Evolutionary conservation across 2,797 vertebrate genomes (phyloP), one percentile per base, ranked within the genome.

Genomic region (Brotula barbata): DNA sequence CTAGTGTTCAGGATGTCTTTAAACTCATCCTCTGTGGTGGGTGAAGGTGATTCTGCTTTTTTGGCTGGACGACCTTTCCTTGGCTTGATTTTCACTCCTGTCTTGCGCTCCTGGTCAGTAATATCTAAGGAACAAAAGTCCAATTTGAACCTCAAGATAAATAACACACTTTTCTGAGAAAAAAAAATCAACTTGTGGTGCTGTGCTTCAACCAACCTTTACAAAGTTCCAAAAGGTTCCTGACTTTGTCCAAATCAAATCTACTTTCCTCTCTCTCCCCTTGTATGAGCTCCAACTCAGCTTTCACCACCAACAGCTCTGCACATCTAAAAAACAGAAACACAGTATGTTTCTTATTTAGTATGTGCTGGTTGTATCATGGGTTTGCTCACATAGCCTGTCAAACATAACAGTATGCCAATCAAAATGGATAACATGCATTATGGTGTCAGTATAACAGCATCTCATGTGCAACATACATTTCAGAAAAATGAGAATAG

Each of bases 261-360:
- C 78, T 72, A 79, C 94, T 89, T 58, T 93, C 90, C 23, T 91
- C 93, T 14, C 43, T 64, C 57, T 95, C 91, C 0, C 84, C 89
- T 22, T 92, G 92, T 72, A 92, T 89, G 68, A 94, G 76, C 77
- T 96, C 96, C 83, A 98, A 68, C 75, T 95, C 92, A 0, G 93
- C 92, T 77, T 97, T 98, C 62, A 93, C 82, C 64, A 96, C 92
- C 68, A 97, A 77, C 64, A 98, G 90, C 63, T 94, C 89, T 1
- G 90, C 91, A 85, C 94, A 96, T 71, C 96, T 95, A 41, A 19
- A 75, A 33, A 33, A 28, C 3, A 9, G 31, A 2, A 6, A 33
- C 11, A 33, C 5, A 33, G 31, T 11, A 33, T 33, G 9, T 33
- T 10, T 10, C 6, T n/a, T 11, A 33, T 33, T 33, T 15, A 39